Evolutionary conservation across 2,797 vertebrate genomes (phyloP).

Genomic region (Lepus townsendii): DNA sequence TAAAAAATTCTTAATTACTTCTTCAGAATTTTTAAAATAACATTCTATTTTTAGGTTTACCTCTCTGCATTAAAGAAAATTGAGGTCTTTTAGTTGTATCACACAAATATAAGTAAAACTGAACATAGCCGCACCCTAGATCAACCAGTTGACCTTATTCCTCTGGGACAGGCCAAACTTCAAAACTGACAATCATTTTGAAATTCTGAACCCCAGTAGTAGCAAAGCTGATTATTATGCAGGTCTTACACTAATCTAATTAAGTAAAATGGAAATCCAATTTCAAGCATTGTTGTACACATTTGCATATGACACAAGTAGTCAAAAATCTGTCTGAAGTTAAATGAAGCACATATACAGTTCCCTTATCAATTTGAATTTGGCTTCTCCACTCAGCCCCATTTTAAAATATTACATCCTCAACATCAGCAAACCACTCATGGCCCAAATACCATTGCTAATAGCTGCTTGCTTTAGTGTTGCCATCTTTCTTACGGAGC

Average conservation of each 20-base stretch:
- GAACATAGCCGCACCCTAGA: neutral
- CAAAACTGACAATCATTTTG: slow-evolving; percentile 44
- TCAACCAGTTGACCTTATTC: neutral
- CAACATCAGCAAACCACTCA: slow-evolving; percentile 62
- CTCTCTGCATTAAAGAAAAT: slow-evolving; percentile 53
- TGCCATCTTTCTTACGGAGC: neutral
- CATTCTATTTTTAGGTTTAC: slow-evolving; percentile 61
- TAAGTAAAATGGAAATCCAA: slow-evolving; percentile 87
- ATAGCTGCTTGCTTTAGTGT: neutral
- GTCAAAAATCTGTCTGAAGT: slow-evolving; percentile 83
- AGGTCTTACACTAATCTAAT: slow-evolving; percentile 84
- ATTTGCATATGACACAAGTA: slow-evolving; percentile 84
- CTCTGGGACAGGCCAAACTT: slow-evolving; percentile 18
- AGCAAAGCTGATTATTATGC: slow-evolving; percentile 83
- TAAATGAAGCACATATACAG: slow-evolving; percentile 78
- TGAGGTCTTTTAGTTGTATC: slow-evolving; percentile 16
- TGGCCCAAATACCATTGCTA: neutral
- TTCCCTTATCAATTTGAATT: slow-evolving; percentile 66
- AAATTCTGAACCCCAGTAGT: slow-evolving; percentile 48
- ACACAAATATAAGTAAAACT: slow-evolving; percentile 24
- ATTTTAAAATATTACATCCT: slow-evolving; percentile 55
- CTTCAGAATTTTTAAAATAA: neutral
- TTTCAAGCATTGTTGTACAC: slow-evolving; percentile 88
- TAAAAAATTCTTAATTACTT: slow-evolving; percentile 65
- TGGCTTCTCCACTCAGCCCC: slow-evolving; percentile 61